phyloP scores from a whole-genome alignment of 2,888 invertebrate species.

The Dastarcus helophoroides region DNA sequence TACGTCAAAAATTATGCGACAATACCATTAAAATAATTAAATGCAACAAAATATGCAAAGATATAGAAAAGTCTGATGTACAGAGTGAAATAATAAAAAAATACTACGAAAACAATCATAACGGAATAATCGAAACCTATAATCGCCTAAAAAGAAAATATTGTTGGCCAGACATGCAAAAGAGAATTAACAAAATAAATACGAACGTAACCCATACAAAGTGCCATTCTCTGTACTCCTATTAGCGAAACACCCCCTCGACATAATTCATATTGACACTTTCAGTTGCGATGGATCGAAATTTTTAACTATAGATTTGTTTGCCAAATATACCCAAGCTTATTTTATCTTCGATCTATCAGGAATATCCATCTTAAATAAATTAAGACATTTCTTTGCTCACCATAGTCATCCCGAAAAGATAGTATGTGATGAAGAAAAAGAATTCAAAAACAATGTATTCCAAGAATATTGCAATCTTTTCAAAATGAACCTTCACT shows the following conservation, averaged over 20 bases:
- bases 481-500: slow-evolving; percentile 6
- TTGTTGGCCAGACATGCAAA: slow-evolving; percentile 11
- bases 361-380: slow-evolving; percentile 10
- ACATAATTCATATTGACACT: slow-evolving; percentile 10
- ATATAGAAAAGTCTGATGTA: slow-evolving; percentile 4
- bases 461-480: slow-evolving; percentile 5
- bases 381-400: slow-evolving; percentile 11
- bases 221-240: slow-evolving; percentile 12
- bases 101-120: slow-evolving; percentile 9
- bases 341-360: slow-evolving; percentile 8
- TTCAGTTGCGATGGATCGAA: slow-evolving; percentile 6
- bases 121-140: slow-evolving; percentile 8
- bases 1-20: slow-evolving; percentile 5
- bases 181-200: slow-evolving; percentile 13
- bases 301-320: slow-evolving; percentile 9
- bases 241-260: slow-evolving; percentile 12
- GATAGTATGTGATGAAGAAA: slow-evolving; percentile 11
- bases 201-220: slow-evolving; percentile 13
- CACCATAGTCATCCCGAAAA: slow-evolving; percentile 12
- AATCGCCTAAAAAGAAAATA: slow-evolving; percentile 4
- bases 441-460: slow-evolving; percentile 10
- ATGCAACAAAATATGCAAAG: slow-evolving; percentile 7
- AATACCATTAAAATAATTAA: slow-evolving; percentile 7
- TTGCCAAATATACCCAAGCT: slow-evolving; percentile 11
- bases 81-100: slow-evolving; percentile 7